Base-by-base conservation (phyloP, 2,113 vertebrate genomes). In the Stictonetta naevosa region DNA sequence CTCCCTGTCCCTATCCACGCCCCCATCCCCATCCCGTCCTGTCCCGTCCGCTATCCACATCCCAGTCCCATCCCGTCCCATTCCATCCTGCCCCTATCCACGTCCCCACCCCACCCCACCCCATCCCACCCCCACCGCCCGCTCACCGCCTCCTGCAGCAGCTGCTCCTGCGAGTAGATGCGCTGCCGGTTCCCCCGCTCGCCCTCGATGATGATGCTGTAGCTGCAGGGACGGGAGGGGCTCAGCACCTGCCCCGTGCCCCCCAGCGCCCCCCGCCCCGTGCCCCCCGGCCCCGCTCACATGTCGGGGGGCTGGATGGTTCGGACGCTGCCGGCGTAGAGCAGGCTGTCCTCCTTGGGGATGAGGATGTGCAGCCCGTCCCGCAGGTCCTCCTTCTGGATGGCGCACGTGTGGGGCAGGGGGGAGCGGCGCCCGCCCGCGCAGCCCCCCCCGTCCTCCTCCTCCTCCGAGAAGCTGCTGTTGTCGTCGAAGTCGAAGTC, bases 131-230 rank as follows among this genome's bases (percentile, higher is more conserved):
- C 22, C 55, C 63, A 13, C 7, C 3, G 26, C 53, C 25, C 10
- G 96, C 99, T 99, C 97, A 99, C 99, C 60, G 99, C 99, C 98
- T 99, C 99, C 98, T 99, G 99, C 78, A 99, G 98, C 95, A 99
- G 98, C 96, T 99, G 99, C 97, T 99, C 99, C 98, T 99, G 97
- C 0, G 99, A 99, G 97, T 99, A 99, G 97, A 99, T 98, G 66
- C 98, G 98, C 86, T 98, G 98, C 63, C 99, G 98, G 97, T 99
- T 99, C 93, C 99, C 99, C 95, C 99, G 97, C 97, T 99, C 99
- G 0, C 99, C 99, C 53, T 99, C 98, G 21, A 99, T 98, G 97
- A 99, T 97, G 91, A 99, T 98, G 96, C 98, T 99, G 97, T 99
- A 99, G 95, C 99, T 99, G 91, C 10, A 48, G 28, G 63, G 60